phyloP scores from a whole-genome alignment of 1,140 invertebrate genomes.

The Drosophila miranda region DNA sequence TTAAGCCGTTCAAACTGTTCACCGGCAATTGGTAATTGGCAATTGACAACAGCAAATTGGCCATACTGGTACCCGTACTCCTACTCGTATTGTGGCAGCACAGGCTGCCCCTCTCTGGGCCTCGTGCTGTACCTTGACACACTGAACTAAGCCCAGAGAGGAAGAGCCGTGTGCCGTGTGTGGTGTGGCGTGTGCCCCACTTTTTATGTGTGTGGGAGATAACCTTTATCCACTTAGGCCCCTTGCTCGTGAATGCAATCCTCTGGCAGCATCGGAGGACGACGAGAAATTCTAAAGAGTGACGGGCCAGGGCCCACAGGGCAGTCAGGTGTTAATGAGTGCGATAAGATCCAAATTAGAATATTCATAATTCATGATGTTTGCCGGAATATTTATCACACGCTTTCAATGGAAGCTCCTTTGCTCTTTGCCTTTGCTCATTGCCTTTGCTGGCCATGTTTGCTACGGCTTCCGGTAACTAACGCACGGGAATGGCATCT shows the following conservation, averaged over 20 bases:
- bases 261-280: slow-evolving; percentile 11
- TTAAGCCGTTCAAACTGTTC: slow-evolving; percentile 71
- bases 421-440: slow-evolving; percentile 17
- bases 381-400: slow-evolving; percentile 27
- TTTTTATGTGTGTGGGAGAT: slow-evolving; percentile 52
- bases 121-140: slow-evolving; percentile 60
- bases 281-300: slow-evolving; percentile 52
- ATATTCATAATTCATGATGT: slow-evolving; percentile 74
- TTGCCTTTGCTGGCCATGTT: slow-evolving; percentile 29
- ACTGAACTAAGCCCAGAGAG: slow-evolving; percentile 22
- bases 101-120: neutral
- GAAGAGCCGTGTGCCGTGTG: neutral
- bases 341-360: slow-evolving; percentile 77
- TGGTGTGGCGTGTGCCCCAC: slow-evolving; percentile 25
- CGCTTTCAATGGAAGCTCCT: slow-evolving; percentile 32
- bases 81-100: slow-evolving; percentile 19
- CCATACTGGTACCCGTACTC: slow-evolving; percentile 4
- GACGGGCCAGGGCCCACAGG: slow-evolving; percentile 21
- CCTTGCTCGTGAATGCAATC: slow-evolving; percentile 36
- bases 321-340: slow-evolving; percentile 69
- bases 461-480: slow-evolving; percentile 14
- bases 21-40: slow-evolving; percentile 65
- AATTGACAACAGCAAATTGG: slow-evolving; percentile 53
- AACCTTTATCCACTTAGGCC: slow-evolving; percentile 75
- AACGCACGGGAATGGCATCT: neutral